Evolutionary conservation across 2,113 vertebrate genomes (phyloP).

Genomic region (Sorex araneus): DNA sequence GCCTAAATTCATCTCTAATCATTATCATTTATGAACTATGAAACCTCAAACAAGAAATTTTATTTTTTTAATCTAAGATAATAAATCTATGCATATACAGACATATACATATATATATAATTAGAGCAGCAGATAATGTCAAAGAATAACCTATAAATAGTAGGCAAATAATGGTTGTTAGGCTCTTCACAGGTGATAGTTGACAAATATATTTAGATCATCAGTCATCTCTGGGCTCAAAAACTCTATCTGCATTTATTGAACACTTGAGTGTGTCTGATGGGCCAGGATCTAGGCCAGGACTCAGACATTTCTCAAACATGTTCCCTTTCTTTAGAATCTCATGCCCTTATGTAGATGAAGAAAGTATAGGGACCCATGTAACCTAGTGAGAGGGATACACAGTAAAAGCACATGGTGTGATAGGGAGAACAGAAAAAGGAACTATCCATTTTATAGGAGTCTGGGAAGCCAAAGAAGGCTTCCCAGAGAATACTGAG

Average conservation of each 20-base stretch:
- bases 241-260: slow-evolving; percentile 2
- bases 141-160: slow-evolving; percentile 34
- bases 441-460: neutral
- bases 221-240: slow-evolving; percentile 26
- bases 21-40: neutral
- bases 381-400: neutral
- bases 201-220: slow-evolving; percentile 3
- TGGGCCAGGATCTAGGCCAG: neutral
- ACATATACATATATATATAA: neutral
- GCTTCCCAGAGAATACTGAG: neutral
- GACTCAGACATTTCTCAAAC: neutral
- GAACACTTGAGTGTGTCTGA: slow-evolving; percentile 1
- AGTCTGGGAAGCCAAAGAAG: neutral
- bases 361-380: slow-evolving; percentile 3
- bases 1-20: slow-evolving; percentile 25
- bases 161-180: slow-evolving; percentile 17
- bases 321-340: slow-evolving; percentile 39
- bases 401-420: slow-evolving; percentile 14
- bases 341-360: neutral
- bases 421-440: neutral
- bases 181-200: slow-evolving; percentile 25
- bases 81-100: neutral
- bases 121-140: neutral
- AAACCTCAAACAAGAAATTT: slow-evolving; percentile 19
- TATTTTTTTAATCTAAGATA: neutral